Base-by-base conservation (phyloP, 2,797 vertebrate species). In the Delichon dasypus region DNA sequence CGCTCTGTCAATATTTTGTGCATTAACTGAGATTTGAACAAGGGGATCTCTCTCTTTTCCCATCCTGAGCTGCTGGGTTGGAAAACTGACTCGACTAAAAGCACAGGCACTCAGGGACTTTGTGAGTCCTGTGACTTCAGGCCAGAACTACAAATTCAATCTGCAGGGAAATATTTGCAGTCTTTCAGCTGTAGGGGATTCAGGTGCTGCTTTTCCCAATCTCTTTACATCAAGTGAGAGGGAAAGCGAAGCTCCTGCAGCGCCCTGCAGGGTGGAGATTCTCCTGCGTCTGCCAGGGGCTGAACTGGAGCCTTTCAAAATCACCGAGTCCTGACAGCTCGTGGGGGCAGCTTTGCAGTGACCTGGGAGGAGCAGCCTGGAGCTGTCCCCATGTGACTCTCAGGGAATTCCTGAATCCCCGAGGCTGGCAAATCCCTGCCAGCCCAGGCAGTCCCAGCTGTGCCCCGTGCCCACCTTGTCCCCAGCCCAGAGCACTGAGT, bases 1-100 rank as follows among this genome's bases (percentile, higher is more conserved):
- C 74, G 17, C 68, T 82, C 47, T 93, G 87, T 55, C 71, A 72
- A 2, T 55, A 45, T 55, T 87, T 86, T 4, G 4, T 90, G 67
- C 55, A 82, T 96, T 86, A 61, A 57, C 55, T 90, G 30, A 44
- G 55, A 53, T 40, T 83, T 93, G 85, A 82, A 70, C 12, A 26
- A 54, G 83, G 64, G 65, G 22, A 7, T 65, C 71, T 87, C 40
- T 94, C 76, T 84, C 2, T 66, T 47, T 77, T 58, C 74, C 81
- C 38, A 22, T 71, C 74, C 60, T 36, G 65, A 95, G 72, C 61
- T 90, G 54, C 42, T 79, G 45, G 57, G 26, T 77, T 89, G 48
- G 14, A 93, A 80, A 83, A 54, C 62, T 53, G 61, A 61, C 64
- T 58, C 13, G 3, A 6, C 57, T 90, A 19, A 65, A 87, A 85